Conservation (phyloP, 2,888 invertebrate species). For the Chymomyza fuscimana region DNA sequence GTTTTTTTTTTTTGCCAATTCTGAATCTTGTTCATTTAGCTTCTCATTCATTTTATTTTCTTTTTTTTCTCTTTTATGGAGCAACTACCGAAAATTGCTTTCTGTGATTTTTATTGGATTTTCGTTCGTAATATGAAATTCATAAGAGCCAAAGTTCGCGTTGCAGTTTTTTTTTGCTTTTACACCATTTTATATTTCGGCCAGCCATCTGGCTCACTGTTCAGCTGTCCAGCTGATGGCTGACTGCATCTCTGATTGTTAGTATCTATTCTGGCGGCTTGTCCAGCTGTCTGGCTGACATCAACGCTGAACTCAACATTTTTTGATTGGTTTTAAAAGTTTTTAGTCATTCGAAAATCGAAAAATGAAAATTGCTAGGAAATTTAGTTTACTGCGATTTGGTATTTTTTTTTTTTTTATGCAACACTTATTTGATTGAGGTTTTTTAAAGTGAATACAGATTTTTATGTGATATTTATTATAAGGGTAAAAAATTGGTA, state of each 20-base stretch:
- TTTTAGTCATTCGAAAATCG: conserved; percentile 19
- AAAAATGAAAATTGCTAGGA: conserved; percentile 32
- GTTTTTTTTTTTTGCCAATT: neutral
- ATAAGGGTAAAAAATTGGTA: too few species aligned
- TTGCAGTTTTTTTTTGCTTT: conserved; percentile 40
- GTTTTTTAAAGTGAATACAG: neutral
- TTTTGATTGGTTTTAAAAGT: conserved; percentile 51
- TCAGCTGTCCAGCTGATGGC: neutral
- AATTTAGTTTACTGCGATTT: conserved; percentile 36
- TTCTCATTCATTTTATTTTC: conserved; percentile 9
- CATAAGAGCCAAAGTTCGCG: conserved; percentile 54
- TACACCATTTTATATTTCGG: conserved; percentile 43
- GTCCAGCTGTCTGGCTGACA: conserved; percentile 7
- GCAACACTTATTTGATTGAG: neutral
- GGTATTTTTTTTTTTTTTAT: neutral
- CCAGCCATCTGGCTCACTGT: neutral
- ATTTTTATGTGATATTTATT: too few species aligned
- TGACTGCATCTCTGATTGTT: neutral
- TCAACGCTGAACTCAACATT: conserved; percentile 45
- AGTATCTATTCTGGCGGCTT: neutral
- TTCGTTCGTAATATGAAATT: conserved; percentile 67
- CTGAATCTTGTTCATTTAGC: neutral
- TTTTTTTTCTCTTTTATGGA: conserved; percentile 12
- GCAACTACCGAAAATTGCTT: conserved; percentile 59
- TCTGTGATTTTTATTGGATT: conserved; percentile 72